phyloP scores from a whole-genome alignment of 2,797 vertebrate genomes.

The Pachyuromys duprasi region DNA sequence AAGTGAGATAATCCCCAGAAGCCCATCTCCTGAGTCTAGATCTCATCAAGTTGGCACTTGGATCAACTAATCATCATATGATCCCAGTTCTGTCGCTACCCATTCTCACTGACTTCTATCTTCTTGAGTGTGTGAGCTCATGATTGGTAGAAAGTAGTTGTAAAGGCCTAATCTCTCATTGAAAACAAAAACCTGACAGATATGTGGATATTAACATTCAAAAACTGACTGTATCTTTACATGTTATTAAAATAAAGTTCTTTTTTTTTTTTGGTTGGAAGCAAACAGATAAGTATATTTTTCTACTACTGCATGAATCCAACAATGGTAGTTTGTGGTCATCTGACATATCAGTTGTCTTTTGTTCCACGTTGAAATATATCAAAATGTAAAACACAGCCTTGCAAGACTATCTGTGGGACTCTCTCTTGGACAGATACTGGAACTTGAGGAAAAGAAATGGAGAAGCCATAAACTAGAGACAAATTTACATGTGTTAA shows the following conservation, averaged over 20 bases:
- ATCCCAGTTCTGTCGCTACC: neutral
- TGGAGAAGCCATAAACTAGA: neutral
- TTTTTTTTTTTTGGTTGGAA: neutral
- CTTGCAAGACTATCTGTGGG: neutral
- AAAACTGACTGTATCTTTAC: neutral
- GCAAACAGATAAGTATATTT: neutral
- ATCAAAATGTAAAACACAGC: neutral
- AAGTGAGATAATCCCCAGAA: neutral
- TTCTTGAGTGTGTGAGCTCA: slow-evolving; percentile 42
- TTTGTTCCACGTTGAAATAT: slow-evolving; percentile 21
- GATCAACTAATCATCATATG: neutral
- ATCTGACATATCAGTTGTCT: neutral
- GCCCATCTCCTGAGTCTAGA: neutral
- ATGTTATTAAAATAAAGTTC: slow-evolving; percentile 45
- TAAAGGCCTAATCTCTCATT: slow-evolving; percentile 17
- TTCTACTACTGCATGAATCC: slow-evolving; percentile 8
- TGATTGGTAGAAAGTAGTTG: neutral
- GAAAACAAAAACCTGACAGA: neutral
- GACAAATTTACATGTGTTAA: neutral
- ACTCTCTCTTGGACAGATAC: neutral
- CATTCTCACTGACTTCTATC: neutral
- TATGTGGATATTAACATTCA: neutral
- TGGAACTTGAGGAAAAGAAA: neutral
- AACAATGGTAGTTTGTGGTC: neutral
- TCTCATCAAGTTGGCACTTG: neutral